Evolutionary conservation across 1,140 invertebrate species (phyloP).

Genomic region (Eumeta japonica): DNA sequence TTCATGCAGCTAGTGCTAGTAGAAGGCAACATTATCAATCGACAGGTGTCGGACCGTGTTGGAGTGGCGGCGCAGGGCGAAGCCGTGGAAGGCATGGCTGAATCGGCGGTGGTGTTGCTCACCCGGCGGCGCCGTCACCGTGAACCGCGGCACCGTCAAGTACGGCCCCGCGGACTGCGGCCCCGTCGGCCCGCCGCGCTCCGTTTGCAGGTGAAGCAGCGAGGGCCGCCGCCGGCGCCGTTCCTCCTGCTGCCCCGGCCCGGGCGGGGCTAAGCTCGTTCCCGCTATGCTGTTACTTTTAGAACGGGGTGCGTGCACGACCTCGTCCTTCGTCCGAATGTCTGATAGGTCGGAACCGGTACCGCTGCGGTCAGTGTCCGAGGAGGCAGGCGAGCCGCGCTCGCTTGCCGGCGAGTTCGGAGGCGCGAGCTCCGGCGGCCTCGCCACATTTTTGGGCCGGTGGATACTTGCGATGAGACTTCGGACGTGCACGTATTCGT

Average conservation of each 20-base stretch:
- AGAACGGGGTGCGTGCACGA: conserved; percentile 19
- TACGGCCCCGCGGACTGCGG: conserved; percentile 41
- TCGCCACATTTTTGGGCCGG: conserved; percentile 47
- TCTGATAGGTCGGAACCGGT: conserved; percentile 25
- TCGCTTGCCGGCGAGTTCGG: conserved; percentile 16
- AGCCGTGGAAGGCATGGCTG: conserved; percentile 50
- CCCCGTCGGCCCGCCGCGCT: conserved; percentile 23
- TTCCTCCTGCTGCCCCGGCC: conserved; percentile 15
- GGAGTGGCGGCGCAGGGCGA: conserved; percentile 54
- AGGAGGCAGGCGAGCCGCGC: conserved; percentile 35
- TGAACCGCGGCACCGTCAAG: conserved; percentile 50
- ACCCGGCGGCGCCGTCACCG: conserved; percentile 51
- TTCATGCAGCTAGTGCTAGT: too few species aligned
- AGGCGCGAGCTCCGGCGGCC: conserved; percentile 27
- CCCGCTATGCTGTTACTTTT: conserved; percentile 54
- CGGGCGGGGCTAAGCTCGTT: conserved; percentile 30
- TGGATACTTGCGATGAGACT: conserved; percentile 53
- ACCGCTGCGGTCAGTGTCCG: conserved; percentile 30
- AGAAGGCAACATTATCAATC: too few species aligned
- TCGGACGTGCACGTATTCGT: conserved; percentile 30
- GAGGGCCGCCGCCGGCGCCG: conserved; percentile 36
- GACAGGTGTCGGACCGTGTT: conserved; percentile 60
- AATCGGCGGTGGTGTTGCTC: conserved; percentile 46
- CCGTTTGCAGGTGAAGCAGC: conserved; percentile 42
- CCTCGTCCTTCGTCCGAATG: conserved; percentile 14